These are phyloP conservation scores for Lysiphlebus fabarum DNA, from an alignment of 1,140 invertebrate species.

Conservation along the genomic window DNA sequence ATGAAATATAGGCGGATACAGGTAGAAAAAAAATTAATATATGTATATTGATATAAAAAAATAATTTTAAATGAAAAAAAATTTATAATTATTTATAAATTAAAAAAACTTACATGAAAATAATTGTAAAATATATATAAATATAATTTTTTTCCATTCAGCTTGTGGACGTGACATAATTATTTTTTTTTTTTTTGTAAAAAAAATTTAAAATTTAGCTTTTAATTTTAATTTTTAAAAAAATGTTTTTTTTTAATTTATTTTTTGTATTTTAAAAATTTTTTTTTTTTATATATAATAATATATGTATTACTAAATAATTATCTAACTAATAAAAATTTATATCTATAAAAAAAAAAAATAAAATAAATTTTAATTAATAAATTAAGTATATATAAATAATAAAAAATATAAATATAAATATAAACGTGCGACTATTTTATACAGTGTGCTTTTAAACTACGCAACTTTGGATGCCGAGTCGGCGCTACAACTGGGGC, in stretches of 20 bases:
- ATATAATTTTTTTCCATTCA: slow-evolving; percentile 47
- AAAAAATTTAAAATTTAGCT: too few relatives aligned
- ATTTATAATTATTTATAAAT: slow-evolving; percentile 1
- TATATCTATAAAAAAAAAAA: slow-evolving; percentile 6
- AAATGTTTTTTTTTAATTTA: slow-evolving; percentile 15
- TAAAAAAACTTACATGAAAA: slow-evolving; percentile 49
- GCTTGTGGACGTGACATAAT: slow-evolving; percentile 42
- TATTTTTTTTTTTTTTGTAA: not conserved
- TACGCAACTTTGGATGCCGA: slow-evolving; percentile 51
- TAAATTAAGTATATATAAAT: too few relatives aligned
- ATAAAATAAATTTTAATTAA: slow-evolving; percentile 6
- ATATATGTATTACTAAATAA: slow-evolving; percentile 19
- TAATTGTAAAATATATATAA: slow-evolving; percentile 53
- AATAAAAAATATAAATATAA: slow-evolving; percentile 26
- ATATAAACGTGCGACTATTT: slow-evolving; percentile 52
- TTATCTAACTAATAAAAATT: slow-evolving; percentile 2
- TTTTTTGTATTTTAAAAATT: slow-evolving; percentile 16
- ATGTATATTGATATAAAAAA: too few relatives aligned
- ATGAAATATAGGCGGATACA: too few relatives aligned
- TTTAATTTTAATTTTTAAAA: too few relatives aligned
- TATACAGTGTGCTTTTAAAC: slow-evolving; percentile 54
- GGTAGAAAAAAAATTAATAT: too few relatives aligned
- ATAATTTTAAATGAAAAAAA: not conserved
- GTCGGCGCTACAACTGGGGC: slow-evolving; percentile 54
- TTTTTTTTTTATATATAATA: slow-evolving; percentile 9